Evolutionary conservation across 2,113 vertebrate genomes (phyloP).

Genomic region (Dasyornis broadbenti): DNA sequence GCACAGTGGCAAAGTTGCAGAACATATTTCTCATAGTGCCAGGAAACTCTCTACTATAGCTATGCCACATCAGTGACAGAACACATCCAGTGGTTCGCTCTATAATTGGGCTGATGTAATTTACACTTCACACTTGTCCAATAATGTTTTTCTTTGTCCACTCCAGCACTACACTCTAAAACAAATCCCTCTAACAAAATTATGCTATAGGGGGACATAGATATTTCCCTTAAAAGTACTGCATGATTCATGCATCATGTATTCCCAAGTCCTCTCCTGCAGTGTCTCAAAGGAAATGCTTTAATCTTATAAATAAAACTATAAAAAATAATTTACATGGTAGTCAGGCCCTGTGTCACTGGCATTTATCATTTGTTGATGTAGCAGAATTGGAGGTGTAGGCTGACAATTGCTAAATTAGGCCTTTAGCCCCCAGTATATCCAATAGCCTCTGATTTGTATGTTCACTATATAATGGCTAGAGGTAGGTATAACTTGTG

Average conservation of each 20-base stretch:
- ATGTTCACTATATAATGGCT: neutral
- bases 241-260: neutral
- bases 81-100: neutral
- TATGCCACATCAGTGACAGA: neutral
- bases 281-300: neutral
- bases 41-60: neutral
- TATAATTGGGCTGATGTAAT: neutral
- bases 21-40: neutral
- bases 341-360: neutral
- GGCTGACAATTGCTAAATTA: neutral
- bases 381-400: neutral
- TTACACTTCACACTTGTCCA: neutral
- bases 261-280: neutral
- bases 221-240: neutral
- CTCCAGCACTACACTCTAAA: neutral
- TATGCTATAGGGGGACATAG: neutral
- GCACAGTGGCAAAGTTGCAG: neutral
- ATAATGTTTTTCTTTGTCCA: neutral
- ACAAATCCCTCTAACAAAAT: neutral
- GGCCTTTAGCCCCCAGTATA: rapidly evolving
- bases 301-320: slow-evolving; percentile 9
- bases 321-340: neutral
- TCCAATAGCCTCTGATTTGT: neutral
- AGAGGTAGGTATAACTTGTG: neutral
- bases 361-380: neutral